A percentile compares a stretch with the other conserved stretches of the same genome.
These are phyloP conservation scores for Epinotia ramella DNA, from an alignment of 2,888 invertebrate species.

Conservation along the genomic window DNA sequence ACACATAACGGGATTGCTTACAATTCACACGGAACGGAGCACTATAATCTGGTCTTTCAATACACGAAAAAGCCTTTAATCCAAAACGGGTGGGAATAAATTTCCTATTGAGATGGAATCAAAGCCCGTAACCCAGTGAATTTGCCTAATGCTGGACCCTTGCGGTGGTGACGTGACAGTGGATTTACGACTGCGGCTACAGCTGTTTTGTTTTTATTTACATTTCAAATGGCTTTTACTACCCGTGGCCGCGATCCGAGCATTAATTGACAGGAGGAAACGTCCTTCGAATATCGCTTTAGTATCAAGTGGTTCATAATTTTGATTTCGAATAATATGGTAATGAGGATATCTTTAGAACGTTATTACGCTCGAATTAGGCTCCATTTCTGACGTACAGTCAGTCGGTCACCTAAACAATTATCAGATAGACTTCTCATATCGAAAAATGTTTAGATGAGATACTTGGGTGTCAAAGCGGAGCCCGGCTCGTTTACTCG, in stretches of 20 bases:
- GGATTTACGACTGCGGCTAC: slow-evolving; percentile 22
- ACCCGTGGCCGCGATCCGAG: neutral
- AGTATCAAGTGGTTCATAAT: too few relatives aligned
- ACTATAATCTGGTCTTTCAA: slow-evolving; percentile 40
- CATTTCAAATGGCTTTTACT: slow-evolving; percentile 11
- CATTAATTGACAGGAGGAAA: too few relatives aligned
- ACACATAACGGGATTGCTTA: slow-evolving; percentile 38
- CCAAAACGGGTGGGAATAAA: slow-evolving; percentile 33
- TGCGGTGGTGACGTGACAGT: slow-evolving; percentile 3
- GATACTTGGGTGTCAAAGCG: too few relatives aligned
- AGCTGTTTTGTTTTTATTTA: slow-evolving; percentile 25
- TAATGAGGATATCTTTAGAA: too few relatives aligned
- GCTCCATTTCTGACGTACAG: too few relatives aligned
- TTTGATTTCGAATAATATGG: too few relatives aligned
- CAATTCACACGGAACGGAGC: slow-evolving; percentile 28
- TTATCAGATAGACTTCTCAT: too few relatives aligned
- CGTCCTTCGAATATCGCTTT: too few relatives aligned
- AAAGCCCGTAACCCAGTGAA: slow-evolving; percentile 27
- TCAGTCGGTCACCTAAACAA: too few relatives aligned
- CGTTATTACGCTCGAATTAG: too few relatives aligned
- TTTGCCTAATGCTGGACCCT: slow-evolving; percentile 38
- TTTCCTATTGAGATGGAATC: slow-evolving; percentile 40
- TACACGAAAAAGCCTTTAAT: slow-evolving; percentile 42
- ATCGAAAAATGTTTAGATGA: too few relatives aligned
- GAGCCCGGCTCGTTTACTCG: too few relatives aligned